Percentiles rank a stretch among this genome's conserved stretches.
phyloP scores from a whole-genome alignment of 2,113 vertebrate species.

The Siniperca knerii region DNA sequence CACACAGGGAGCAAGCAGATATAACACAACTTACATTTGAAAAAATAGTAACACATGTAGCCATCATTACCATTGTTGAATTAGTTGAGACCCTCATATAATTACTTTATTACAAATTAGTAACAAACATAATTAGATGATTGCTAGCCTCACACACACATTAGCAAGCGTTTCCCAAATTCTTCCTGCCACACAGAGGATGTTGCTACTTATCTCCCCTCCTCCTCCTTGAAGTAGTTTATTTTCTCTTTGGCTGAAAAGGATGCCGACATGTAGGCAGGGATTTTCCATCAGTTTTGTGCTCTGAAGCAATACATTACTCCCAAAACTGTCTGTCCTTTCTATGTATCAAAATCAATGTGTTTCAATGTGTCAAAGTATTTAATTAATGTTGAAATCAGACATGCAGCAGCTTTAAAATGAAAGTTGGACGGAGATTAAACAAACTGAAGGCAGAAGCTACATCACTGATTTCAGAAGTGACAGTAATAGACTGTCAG shows the following conservation, averaged over 20 bases:
- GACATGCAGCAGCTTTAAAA: not conserved
- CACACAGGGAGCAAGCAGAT: not conserved
- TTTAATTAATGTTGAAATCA: not conserved
- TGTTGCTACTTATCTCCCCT: constrained; percentile 21
- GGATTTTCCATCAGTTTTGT: constrained; percentile 10
- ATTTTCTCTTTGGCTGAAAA: constrained; percentile 26
- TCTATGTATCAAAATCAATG: not conserved
- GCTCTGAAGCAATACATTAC: not conserved
- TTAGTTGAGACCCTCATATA: not conserved
- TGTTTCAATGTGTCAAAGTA: not conserved
- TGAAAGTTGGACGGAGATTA: not conserved
- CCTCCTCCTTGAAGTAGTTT: constrained; percentile 10
- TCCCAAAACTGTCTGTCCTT: not conserved
- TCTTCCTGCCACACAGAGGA: constrained; percentile 20
- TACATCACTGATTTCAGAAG: not conserved
- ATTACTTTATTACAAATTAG: not conserved
- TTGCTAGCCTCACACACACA: not conserved
- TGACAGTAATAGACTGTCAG: not conserved
- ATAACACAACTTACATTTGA: not conserved
- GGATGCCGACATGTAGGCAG: constrained; percentile 1
- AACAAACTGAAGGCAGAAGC: not conserved
- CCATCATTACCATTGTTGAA: not conserved
- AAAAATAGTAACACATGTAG: not conserved
- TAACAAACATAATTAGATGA: constrained; percentile 17
- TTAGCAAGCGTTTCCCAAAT: constrained; percentile 30